Evolutionary conservation across 2,888 invertebrate genomes (phyloP).

Genomic region (Agrochola circellaris): DNA sequence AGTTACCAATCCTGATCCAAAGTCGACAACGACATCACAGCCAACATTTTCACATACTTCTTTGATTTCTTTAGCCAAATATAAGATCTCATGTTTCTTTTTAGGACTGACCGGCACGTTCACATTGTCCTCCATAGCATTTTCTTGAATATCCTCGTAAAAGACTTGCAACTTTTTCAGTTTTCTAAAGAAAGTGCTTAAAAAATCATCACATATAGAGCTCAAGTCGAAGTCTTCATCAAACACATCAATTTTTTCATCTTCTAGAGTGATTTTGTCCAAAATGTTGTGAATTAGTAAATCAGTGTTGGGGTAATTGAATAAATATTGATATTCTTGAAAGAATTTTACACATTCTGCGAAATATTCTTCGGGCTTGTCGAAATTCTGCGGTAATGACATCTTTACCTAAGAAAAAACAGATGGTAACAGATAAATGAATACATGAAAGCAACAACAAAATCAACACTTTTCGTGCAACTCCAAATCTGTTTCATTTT

Average conservation of each 20-base stretch:
- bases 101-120: slow-evolving; percentile 89
- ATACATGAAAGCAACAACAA: background rate
- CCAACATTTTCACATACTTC: slow-evolving; percentile 84
- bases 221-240: slow-evolving; percentile 67
- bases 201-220: slow-evolving; percentile 66
- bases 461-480: background rate
- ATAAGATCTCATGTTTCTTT: slow-evolving; percentile 93
- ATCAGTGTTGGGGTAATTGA: slow-evolving; percentile 92
- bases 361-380: slow-evolving; percentile 88
- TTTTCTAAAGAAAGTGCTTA: slow-evolving; percentile 73
- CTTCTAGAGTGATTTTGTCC: slow-evolving; percentile 87
- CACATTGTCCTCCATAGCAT: slow-evolving; percentile 66
- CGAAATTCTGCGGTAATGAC: slow-evolving; percentile 78
- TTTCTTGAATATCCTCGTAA: slow-evolving; percentile 67
- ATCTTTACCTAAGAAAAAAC: slow-evolving; percentile 67
- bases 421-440: background rate
- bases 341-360: slow-evolving; percentile 90
- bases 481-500: too few species aligned
- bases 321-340: slow-evolving; percentile 91
- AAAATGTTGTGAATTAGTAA: slow-evolving; percentile 90
- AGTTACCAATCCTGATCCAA: slow-evolving; percentile 94
- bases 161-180: slow-evolving; percentile 70
- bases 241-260: slow-evolving; percentile 71
- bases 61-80: slow-evolving; percentile 90
- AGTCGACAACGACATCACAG: slow-evolving; percentile 92